These are phyloP conservation scores for Cinclus mexicanus DNA, from an alignment of 2,113 vertebrate genomes.

Conservation along the genomic window DNA sequence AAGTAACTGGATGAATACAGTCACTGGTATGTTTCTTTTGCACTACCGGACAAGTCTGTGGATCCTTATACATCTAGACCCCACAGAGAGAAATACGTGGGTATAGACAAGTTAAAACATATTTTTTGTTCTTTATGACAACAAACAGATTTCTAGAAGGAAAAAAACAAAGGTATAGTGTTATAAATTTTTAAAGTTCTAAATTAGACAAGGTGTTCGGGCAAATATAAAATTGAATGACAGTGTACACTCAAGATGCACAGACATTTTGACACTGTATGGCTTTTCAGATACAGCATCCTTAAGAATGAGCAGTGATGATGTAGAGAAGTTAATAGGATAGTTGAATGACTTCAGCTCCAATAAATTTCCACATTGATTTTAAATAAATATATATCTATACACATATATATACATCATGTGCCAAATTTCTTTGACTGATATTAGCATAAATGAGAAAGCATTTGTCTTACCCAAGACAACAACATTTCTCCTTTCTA, in stretches of 20 bases:
- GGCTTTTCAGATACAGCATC: neutral
- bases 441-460: neutral
- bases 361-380: neutral
- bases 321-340: neutral
- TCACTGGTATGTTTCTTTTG: neutral
- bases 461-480: neutral
- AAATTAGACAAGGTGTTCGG: neutral
- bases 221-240: neutral
- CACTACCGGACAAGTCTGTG: neutral
- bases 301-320: neutral
- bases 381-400: neutral
- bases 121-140: neutral
- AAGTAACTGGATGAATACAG: neutral
- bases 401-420: neutral
- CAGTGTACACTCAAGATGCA: neutral
- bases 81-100: neutral
- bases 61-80: neutral
- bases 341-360: neutral
- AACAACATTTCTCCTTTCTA: neutral
- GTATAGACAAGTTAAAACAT: neutral
- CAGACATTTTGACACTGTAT: neutral
- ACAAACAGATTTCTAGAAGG: neutral
- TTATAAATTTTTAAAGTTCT: neutral
- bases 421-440: neutral
- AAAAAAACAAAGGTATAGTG: too few species aligned